Percentiles rank a stretch among this genome's conserved stretches.
Conservation (phyloP, 2,113 vertebrate genomes). For the Ochotona curzoniae region DNA sequence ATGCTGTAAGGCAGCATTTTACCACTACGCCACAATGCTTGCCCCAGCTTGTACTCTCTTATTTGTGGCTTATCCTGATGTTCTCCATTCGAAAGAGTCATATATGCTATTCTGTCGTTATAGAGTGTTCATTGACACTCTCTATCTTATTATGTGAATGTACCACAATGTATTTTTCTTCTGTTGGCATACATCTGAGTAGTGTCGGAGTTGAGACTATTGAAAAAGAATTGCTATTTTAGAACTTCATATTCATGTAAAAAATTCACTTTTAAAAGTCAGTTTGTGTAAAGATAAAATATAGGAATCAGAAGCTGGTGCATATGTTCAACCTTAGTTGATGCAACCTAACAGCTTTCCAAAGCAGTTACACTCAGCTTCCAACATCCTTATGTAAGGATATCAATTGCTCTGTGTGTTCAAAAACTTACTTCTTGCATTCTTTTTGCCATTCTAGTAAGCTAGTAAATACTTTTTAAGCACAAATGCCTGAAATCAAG, state of each 20-base stretch:
- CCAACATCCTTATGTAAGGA: no score
- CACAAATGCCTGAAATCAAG: background rate
- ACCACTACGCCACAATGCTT: no score
- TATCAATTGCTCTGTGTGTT: background rate
- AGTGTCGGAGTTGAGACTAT: background rate
- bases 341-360: background rate
- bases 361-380: background rate
- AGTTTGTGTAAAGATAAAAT: constrained; percentile 14
- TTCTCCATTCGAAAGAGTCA: background rate
- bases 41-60: background rate
- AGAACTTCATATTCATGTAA: background rate
- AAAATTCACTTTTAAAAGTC: background rate
- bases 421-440: background rate
- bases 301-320: background rate
- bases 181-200: background rate
- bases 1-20: no score
- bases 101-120: background rate
- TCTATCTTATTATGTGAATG: background rate
- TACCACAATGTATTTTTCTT: background rate
- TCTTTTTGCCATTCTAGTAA: background rate
- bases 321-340: background rate
- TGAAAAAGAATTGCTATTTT: background rate
- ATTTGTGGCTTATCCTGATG: background rate
- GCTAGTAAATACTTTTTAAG: background rate
- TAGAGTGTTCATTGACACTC: background rate